Evolutionary conservation across 2,797 vertebrate species (phyloP).

Genomic region (Mormyrops boulengeri): DNA sequence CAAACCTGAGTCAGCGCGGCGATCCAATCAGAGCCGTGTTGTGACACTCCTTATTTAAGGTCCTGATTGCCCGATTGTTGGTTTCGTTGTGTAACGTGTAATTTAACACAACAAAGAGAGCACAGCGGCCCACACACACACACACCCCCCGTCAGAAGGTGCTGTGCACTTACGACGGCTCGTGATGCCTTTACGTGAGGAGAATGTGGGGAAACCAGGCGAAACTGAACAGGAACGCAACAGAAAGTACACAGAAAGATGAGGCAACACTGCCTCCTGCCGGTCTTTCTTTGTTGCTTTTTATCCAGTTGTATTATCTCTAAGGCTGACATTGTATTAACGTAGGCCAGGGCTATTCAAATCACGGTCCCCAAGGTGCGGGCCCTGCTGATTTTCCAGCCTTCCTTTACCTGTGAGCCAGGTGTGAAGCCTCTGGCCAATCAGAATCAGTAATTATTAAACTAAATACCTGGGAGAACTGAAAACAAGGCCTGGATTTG

Average conservation of each 20-base stretch:
- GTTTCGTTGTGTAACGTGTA: slow-evolving; percentile 3
- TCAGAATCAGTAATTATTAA: too few species aligned
- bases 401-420: too few species aligned
- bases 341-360: neutral
- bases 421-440: too few species aligned
- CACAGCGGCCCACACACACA: neutral
- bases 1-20: neutral
- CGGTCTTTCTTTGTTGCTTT: neutral
- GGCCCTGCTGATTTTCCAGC: too few species aligned
- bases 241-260: neutral
- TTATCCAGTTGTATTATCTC: neutral
- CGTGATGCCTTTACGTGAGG: neutral
- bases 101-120: slow-evolving; percentile 18
- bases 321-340: neutral
- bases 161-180: neutral
- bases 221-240: neutral
- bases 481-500: too few species aligned
- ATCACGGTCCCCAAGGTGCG: too few species aligned
- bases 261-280: neutral
- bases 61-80: slow-evolving; percentile 16
- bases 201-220: neutral
- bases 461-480: too few species aligned
- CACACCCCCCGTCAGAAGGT: neutral
- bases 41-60: neutral
- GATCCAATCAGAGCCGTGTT: slow-evolving; percentile 9